Percentiles rank a stretch among this genome's conserved stretches.
phyloP scores from a whole-genome alignment of 2,113 vertebrate species.

The Nothocercus nigrocapillus region DNA sequence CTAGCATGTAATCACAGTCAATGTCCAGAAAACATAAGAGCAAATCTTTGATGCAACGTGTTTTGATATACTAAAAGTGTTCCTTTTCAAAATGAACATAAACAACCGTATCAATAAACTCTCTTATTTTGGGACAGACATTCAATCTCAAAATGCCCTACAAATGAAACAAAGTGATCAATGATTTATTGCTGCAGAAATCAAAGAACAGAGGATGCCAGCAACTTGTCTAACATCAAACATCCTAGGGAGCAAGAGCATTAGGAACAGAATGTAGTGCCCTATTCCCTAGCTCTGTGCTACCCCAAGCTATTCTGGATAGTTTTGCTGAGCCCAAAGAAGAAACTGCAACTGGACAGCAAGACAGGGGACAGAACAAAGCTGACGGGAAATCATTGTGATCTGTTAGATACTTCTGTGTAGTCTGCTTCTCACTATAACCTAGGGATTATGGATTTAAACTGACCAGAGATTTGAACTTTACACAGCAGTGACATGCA shows the following conservation, averaged over 20 bases:
- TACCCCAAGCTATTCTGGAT: not conserved
- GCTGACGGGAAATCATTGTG: not conserved
- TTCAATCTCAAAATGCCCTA: not conserved
- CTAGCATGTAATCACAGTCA: not conserved
- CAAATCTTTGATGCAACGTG: not conserved
- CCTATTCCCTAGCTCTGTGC: accelerated
- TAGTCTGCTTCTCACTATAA: not conserved
- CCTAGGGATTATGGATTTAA: not conserved
- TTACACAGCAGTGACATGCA: not conserved
- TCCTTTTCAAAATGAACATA: not conserved
- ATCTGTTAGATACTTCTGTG: not conserved
- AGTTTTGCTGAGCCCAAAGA: not conserved
- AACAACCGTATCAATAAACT: not conserved
- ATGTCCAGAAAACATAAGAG: not conserved
- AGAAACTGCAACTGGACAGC: not conserved
- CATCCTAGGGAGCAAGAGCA: not conserved
- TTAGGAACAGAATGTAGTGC: not conserved
- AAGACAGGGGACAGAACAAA: not conserved
- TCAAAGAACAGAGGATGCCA: not conserved
- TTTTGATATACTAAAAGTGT: not conserved
- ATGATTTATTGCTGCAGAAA: not conserved
- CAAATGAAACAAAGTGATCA: not conserved
- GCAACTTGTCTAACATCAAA: not conserved
- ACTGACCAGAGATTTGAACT: not conserved
- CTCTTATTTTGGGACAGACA: not conserved